Conservation (phyloP, 2,113 vertebrate species). For the Progne subis region DNA sequence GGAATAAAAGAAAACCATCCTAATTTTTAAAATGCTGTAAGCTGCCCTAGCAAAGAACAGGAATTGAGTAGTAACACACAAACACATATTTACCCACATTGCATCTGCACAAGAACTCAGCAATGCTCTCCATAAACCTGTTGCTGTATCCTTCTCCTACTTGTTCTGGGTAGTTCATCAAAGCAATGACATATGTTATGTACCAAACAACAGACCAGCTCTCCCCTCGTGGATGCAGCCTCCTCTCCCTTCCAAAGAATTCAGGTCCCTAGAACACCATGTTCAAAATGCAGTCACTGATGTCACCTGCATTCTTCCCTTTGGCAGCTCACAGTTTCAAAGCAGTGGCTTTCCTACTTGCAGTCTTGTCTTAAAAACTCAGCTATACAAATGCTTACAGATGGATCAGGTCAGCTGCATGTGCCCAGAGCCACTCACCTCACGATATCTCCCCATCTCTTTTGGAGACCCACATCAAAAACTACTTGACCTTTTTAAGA, state of each 20-base stretch:
- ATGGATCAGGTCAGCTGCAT: background rate
- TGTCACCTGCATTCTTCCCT: background rate
- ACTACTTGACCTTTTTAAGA: background rate
- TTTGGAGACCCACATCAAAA: background rate
- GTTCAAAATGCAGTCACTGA: background rate
- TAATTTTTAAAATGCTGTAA: background rate
- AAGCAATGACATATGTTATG: background rate
- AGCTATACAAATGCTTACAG: background rate
- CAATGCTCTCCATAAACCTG: background rate
- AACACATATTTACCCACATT: background rate
- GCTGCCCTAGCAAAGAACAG: background rate
- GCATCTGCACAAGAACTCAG: background rate
- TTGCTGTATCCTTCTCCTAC: background rate
- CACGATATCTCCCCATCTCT: background rate
- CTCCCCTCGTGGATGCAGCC: background rate
- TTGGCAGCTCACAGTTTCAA: background rate
- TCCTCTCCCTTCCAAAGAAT: background rate
- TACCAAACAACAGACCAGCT: background rate
- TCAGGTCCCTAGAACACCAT: background rate
- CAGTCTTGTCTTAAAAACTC: background rate
- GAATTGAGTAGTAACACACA: background rate
- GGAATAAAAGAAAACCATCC: background rate
- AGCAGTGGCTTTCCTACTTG: background rate
- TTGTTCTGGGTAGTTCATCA: background rate
- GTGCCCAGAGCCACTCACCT: background rate